phyloP scores from a whole-genome alignment of 2,888 invertebrate species.

The Amblyteles armatorius region DNA sequence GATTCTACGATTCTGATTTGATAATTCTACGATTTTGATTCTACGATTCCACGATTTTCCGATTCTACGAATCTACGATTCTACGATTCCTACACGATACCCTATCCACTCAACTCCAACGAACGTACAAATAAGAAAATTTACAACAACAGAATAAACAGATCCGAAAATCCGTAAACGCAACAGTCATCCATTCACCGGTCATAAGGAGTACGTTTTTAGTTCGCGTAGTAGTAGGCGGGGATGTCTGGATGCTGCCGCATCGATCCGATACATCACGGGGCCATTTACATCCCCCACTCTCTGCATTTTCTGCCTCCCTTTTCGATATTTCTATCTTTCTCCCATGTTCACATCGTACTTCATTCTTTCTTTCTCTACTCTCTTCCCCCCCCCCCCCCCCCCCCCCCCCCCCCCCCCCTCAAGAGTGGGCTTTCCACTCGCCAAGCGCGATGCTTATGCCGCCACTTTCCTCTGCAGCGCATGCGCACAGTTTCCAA shows the following conservation, averaged over 20 bases:
- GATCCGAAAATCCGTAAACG: neutral
- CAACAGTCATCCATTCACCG: conserved; percentile 71
- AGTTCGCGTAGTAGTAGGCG: conserved; percentile 84
- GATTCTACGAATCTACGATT: no score
- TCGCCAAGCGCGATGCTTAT: conserved; percentile 69
- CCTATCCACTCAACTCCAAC: no score
- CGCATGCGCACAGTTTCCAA: conserved; percentile 67
- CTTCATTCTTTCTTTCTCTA: conserved; percentile 42
- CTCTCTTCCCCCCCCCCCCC: conserved; percentile 35
- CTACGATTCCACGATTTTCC: no score
- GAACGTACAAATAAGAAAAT: no score
- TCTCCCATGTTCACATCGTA: conserved; percentile 8
- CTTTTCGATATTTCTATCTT: conserved; percentile 42
- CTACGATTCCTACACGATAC: no score
- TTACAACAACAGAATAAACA: neutral
- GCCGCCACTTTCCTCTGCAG: conserved; percentile 64
- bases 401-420: conserved; percentile 52
- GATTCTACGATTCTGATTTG: no score
- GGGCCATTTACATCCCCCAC: conserved; percentile 84
- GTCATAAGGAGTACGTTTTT: conserved; percentile 81
- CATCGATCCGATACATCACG: conserved; percentile 85
- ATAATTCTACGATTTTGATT: no score
- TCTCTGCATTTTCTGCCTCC: conserved; percentile 68
- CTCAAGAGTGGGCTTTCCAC: conserved; percentile 54
- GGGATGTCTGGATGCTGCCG: conserved; percentile 83